Evolutionary conservation across 2,888 invertebrate genomes (phyloP).

Genomic region (Embidobia sp.): DNA sequence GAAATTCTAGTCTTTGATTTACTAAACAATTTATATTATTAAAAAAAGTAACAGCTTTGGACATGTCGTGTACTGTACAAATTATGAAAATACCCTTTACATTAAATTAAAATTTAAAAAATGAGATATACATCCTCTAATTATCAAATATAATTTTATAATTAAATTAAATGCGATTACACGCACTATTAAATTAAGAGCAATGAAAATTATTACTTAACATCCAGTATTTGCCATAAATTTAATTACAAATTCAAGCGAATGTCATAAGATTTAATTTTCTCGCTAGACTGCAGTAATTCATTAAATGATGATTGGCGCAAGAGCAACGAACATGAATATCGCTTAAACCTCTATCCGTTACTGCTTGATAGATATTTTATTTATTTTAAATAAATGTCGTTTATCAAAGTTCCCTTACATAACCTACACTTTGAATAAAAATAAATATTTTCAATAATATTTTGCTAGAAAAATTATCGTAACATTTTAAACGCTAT

Average conservation of each 20-base stretch:
- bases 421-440: slow-evolving; percentile 65
- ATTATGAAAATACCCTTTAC: no score
- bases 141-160: slow-evolving; percentile 47
- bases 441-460: slow-evolving; percentile 75
- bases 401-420: slow-evolving; percentile 44
- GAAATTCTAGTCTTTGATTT: no score
- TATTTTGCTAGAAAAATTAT: slow-evolving; percentile 72
- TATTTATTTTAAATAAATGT: slow-evolving; percentile 20
- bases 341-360: slow-evolving; percentile 17
- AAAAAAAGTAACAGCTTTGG: slow-evolving; percentile 27
- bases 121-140: slow-evolving; percentile 20
- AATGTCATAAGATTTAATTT: neutral
- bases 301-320: slow-evolving; percentile 24
- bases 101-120: no score
- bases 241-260: no score
- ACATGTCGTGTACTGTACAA: slow-evolving; percentile 14
- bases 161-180: no score
- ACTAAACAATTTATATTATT: no score
- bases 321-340: slow-evolving; percentile 28
- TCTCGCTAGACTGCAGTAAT: neutral
- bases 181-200: no score
- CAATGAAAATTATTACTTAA: no score
- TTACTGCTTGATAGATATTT: slow-evolving; percentile 13
- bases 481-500: slow-evolving; percentile 64
- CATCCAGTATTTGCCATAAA: no score